These are phyloP conservation scores for Drosophila cognata DNA, from an alignment of 2,888 invertebrate species.

Conservation along the genomic window DNA sequence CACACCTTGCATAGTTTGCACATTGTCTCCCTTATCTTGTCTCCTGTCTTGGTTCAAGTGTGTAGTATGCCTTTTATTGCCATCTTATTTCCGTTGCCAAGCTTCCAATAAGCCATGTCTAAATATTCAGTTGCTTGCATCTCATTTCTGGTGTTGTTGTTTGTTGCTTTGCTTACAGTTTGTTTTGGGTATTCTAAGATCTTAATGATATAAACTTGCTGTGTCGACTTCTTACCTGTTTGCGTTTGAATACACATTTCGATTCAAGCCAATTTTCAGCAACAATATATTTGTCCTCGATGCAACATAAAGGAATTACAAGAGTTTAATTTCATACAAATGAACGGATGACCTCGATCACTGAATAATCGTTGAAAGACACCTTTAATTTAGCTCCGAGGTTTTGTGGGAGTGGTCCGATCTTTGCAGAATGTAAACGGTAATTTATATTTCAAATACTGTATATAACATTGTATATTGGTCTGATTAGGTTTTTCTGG, in stretches of 20 bases:
- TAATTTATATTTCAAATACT: neutral
- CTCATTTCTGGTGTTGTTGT: conserved; percentile 63
- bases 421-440: neutral
- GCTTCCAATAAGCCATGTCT: conserved; percentile 64
- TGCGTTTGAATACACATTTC: conserved; percentile 11
- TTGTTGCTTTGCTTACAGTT: conserved; percentile 63
- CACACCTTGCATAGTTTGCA: conserved; percentile 60
- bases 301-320: neutral
- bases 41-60: neutral
- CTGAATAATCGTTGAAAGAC: neutral
- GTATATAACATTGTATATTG: too few relatives aligned
- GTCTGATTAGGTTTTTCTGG: neutral
- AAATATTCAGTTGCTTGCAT: conserved; percentile 54
- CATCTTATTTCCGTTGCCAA: conserved; percentile 24
- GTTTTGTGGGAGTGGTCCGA: neutral
- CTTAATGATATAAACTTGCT: conserved; percentile 12
- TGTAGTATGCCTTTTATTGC: conserved; percentile 29
- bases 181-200: conserved; percentile 10
- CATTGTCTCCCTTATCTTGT: conserved; percentile 51
- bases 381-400: neutral
- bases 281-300: neutral
- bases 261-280: neutral
- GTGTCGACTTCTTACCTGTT: conserved; percentile 25
- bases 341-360: neutral
- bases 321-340: neutral